Percentiles rank a stretch among this genome's conserved stretches.
phyloP scores from a whole-genome alignment of 2,113 vertebrate genomes.

The Isurus oxyrinchus region DNA sequence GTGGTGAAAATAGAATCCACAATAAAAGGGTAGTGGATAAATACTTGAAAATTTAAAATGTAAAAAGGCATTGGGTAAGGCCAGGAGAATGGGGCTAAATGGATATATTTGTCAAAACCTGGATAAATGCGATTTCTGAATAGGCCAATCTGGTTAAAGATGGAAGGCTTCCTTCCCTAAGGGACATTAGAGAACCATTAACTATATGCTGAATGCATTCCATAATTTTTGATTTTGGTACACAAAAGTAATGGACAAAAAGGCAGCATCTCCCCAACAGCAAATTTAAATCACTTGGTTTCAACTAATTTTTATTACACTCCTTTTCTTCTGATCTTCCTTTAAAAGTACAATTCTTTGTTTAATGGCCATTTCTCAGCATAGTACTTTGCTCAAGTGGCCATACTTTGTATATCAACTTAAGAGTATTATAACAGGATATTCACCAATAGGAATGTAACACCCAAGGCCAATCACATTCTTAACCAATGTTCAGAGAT shows the following conservation, averaged over 20 bases:
- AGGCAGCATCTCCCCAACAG: neutral
- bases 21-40: neutral
- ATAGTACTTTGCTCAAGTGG: neutral
- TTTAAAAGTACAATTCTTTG: neutral
- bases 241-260: neutral
- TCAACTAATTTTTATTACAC: neutral
- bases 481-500: neutral
- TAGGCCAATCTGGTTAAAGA: neutral
- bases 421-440: neutral
- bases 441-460: neutral
- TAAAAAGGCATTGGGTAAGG: neutral
- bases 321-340: neutral
- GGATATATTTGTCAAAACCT: neutral
- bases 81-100: neutral
- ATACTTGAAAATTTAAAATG: neutral
- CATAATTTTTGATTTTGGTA: neutral
- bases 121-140: neutral
- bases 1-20: neutral
- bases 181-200: neutral
- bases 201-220: neutral
- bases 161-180: neutral
- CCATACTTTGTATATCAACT: neutral
- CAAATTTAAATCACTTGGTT: neutral
- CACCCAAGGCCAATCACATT: neutral
- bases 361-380: neutral